Evolutionary conservation across 2,113 vertebrate genomes (phyloP).

Genomic region (Aspidoscelis tigris): DNA sequence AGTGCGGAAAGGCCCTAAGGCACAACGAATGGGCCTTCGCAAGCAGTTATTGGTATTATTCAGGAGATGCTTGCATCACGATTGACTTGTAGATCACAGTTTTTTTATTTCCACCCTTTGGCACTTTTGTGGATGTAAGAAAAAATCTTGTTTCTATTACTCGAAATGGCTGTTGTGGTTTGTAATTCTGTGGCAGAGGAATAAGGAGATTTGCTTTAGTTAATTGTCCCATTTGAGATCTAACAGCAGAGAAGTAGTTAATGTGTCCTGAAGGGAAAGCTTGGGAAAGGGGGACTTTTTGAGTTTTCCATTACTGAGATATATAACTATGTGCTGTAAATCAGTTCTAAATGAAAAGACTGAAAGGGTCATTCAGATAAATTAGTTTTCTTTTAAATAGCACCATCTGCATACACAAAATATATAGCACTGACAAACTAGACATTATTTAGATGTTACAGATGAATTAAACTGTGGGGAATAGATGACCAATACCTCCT

Average conservation of each 20-base stretch:
- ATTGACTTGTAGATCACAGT: background rate
- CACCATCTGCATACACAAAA: constrained; percentile 29
- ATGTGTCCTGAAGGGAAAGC: background rate
- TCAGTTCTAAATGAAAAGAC: background rate
- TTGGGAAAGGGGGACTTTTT: background rate
- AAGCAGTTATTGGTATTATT: no score
- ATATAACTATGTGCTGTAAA: background rate
- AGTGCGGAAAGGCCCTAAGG: background rate
- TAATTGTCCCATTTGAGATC: no score
- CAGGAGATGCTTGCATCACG: background rate
- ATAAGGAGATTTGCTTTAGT: background rate
- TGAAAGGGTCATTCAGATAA: background rate
- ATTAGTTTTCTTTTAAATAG: constrained; percentile 13
- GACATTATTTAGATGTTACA: constrained; percentile 51
- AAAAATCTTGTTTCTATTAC: background rate
- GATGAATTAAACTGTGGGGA: constrained; percentile 58
- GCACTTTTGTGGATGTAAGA: background rate
- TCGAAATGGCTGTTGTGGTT: background rate
- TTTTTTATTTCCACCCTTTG: background rate
- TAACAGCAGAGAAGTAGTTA: background rate
- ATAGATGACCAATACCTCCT: constrained; percentile 54
- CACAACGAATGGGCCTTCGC: background rate
- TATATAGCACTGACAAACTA: constrained; percentile 22
- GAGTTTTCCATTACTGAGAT: background rate
- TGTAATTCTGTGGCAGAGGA: background rate